Percentiles rank a stretch among this genome's conserved stretches.
Conservation (phyloP, 1,140 invertebrate species). For the Brachionus sp. region DNA sequence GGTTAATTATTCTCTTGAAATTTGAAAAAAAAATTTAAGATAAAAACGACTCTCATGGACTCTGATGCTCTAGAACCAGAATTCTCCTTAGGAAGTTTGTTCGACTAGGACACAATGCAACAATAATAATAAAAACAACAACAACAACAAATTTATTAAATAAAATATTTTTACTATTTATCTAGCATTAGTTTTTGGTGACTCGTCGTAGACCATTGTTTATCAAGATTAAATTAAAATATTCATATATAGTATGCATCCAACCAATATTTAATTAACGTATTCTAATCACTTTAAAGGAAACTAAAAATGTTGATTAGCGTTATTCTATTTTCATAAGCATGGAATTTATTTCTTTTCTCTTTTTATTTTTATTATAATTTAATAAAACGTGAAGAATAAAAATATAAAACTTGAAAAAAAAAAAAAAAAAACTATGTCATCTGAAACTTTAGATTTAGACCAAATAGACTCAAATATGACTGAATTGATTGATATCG, state of each 20-base stretch:
- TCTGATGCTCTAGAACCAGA: neutral
- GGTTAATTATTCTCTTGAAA: neutral
- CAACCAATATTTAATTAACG: neutral
- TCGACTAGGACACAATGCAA: too few relatives aligned
- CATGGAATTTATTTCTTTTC: neutral
- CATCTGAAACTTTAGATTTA: neutral
- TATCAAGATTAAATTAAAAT: neutral
- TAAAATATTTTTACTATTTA: constrained; percentile 18
- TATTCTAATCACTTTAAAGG: neutral
- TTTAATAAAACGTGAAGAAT: neutral
- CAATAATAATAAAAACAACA: neutral
- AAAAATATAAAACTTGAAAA: too few relatives aligned
- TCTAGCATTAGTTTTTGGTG: constrained; percentile 6
- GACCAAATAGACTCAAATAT: neutral
- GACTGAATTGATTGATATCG: neutral
- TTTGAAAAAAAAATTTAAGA: neutral
- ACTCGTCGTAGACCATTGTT: neutral
- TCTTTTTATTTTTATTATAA: neutral
- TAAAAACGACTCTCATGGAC: neutral
- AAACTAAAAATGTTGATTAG: neutral
- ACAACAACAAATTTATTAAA: neutral
- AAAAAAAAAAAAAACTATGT: neutral
- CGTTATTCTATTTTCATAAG: neutral
- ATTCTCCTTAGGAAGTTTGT: constrained; percentile 13
- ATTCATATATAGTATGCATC: neutral